Evolutionary conservation across 2,797 vertebrate species (phyloP).

Genomic region (Xerus rutilus): DNA sequence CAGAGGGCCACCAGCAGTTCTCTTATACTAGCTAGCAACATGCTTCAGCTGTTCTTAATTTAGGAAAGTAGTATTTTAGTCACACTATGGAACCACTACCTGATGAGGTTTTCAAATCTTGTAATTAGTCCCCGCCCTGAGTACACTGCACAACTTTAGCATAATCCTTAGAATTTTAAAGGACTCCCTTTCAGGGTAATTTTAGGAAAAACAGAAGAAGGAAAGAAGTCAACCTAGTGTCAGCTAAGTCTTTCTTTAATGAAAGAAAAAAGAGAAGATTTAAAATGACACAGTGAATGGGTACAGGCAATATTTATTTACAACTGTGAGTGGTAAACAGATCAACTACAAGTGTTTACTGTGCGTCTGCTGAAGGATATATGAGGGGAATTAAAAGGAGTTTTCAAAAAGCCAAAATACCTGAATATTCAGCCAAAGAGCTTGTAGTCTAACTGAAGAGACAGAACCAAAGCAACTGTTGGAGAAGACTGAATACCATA

Average conservation of each 20-base stretch:
- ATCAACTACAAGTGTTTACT: not conserved
- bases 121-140: slow-evolving; percentile 77
- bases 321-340: not conserved
- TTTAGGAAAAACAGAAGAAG: not conserved
- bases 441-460: not conserved
- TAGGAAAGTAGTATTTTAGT: slow-evolving; percentile 70
- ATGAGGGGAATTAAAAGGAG: not conserved
- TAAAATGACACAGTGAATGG: not conserved
- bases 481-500: not conserved
- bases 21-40: slow-evolving; percentile 49
- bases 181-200: slow-evolving; percentile 8
- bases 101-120: slow-evolving; percentile 65
- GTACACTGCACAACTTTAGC: slow-evolving; percentile 17
- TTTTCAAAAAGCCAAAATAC: not conserved
- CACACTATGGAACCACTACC: slow-evolving; percentile 50
- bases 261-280: not conserved
- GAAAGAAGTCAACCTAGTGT: not conserved
- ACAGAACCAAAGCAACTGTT: not conserved
- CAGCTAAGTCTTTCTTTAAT: slow-evolving; percentile 42
- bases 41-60: slow-evolving; percentile 73
- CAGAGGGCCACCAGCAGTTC: not conserved
- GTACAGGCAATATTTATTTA: not conserved
- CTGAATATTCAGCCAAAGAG: not conserved
- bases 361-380: not conserved
- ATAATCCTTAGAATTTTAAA: slow-evolving; percentile 20